Evolutionary conservation across 1,140 invertebrate species (phyloP), one percentile per base, ranked within the genome.

Genomic region (Sarcophaga peregrina): DNA sequence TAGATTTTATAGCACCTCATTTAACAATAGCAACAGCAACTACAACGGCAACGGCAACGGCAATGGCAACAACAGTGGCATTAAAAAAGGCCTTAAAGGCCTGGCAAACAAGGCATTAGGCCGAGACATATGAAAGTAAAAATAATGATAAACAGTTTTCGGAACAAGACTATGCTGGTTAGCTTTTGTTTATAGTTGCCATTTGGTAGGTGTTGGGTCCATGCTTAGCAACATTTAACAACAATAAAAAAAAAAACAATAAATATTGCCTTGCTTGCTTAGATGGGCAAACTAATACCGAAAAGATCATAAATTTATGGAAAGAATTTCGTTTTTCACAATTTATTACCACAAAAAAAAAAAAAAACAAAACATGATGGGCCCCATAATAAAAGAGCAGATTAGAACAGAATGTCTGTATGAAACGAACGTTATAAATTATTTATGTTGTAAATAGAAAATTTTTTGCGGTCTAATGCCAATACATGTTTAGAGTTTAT

Each of bases 391-490:
- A 37, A 37, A 37, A 54, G 52, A 54, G 15, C 58, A 62, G 15
- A 62, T 17, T n/a, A 15, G 15, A 62, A 62, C 58, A 62, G 15
- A n/a, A 62, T 62, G 15, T 62, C 20, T 62, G 15, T n/a, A n/a
- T n/a, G n/a, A n/a, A 15, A 46, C 15, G 48, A n/a, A 48, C 46
- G 48, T 20, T 76, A 48, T 76, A 76, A 76, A 76, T 76, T 17
- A 76, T 76, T 76, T 76, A 76, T 76, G 74, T 17, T 17, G 74
- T 15, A 76, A 76, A 76, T 76, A 76, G 74, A 76, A 76, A 76
- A 37, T 37, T 37, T 76, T 48, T 48, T 76, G 74, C 25, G 45
- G 74, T 48, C 47, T 37, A 75, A 75, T 75, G 73, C 37, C 73
- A 75, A 75, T 75, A 75, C 46, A 75, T 75, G 45, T 10, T 5